These are phyloP conservation scores for Centropus bengalensis DNA, from an alignment of 2,113 vertebrate species.

Conservation along the genomic window DNA sequence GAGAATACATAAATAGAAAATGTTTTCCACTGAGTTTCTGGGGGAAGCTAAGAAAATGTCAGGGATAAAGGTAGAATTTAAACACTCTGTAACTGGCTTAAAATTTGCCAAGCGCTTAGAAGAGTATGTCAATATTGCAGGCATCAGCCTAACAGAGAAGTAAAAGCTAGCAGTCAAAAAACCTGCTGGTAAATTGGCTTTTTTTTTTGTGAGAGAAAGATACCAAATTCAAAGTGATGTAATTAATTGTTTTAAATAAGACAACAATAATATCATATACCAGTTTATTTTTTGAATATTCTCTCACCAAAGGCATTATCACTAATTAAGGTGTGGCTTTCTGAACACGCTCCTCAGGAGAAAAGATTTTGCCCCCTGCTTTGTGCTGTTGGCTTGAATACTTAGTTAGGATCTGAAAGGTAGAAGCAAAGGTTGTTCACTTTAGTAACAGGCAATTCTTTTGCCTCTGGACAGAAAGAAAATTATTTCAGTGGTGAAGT, in stretches of 20 bases:
- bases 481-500: background rate
- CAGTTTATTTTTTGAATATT: background rate
- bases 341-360: background rate
- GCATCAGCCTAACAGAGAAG: background rate
- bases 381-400: background rate
- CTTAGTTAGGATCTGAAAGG: background rate
- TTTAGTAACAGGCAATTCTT: background rate
- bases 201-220: background rate
- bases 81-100: background rate
- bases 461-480: background rate
- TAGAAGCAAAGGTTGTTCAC: background rate
- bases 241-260: background rate
- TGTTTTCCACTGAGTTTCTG: background rate
- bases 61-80: background rate
- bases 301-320: background rate
- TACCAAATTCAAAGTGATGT: background rate
- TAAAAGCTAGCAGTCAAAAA: background rate
- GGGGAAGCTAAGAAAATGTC: background rate
- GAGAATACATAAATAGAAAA: background rate
- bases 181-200: background rate
- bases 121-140: background rate
- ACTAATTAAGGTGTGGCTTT: background rate
- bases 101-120: background rate
- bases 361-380: background rate
- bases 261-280: background rate